These are phyloP conservation scores for Heliocidaris tuberculata DNA, from an alignment of 35 echinoderm and acorn worm genomes.

Conservation along the genomic window DNA sequence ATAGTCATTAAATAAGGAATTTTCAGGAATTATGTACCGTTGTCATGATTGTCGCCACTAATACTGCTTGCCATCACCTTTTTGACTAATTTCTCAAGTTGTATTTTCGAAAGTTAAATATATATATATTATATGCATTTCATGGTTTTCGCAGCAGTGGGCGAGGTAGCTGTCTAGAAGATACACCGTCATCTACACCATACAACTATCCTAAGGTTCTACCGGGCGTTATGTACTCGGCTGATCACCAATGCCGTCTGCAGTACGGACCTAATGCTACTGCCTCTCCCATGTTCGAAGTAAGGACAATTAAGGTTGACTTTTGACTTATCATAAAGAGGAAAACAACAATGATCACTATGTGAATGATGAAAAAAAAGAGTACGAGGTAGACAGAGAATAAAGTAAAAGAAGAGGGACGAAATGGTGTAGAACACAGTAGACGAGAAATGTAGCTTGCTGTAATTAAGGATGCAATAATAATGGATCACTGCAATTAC, in stretches of 20 bases:
- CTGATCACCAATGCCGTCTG: conserved; percentile 83
- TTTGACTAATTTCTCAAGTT: too few species aligned
- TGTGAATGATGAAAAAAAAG: background rate
- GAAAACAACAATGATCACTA: background rate
- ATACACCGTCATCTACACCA: conserved; percentile 60
- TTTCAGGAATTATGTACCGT: too few species aligned
- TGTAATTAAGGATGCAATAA: too few species aligned
- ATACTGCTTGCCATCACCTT: too few species aligned
- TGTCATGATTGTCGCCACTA: too few species aligned
- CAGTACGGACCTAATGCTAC: conserved; percentile 76
- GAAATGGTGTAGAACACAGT: too few species aligned
- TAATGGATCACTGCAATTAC: too few species aligned
- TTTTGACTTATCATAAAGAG: background rate
- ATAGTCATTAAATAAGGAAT: too few species aligned
- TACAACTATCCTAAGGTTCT: conserved; percentile 73
- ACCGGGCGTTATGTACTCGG: conserved; percentile 92
- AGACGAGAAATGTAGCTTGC: too few species aligned
- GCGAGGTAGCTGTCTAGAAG: conserved; percentile 76
- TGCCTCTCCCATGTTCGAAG: conserved; percentile 50
- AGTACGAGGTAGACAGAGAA: background rate
- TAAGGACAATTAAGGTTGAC: background rate
- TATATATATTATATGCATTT: background rate
- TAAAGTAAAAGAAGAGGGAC: background rate
- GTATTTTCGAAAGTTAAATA: background rate
- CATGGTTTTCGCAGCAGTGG: conserved; percentile 66